Evolutionary conservation across 2,113 vertebrate species (phyloP).

Genomic region (Muntiacus muntjak): DNA sequence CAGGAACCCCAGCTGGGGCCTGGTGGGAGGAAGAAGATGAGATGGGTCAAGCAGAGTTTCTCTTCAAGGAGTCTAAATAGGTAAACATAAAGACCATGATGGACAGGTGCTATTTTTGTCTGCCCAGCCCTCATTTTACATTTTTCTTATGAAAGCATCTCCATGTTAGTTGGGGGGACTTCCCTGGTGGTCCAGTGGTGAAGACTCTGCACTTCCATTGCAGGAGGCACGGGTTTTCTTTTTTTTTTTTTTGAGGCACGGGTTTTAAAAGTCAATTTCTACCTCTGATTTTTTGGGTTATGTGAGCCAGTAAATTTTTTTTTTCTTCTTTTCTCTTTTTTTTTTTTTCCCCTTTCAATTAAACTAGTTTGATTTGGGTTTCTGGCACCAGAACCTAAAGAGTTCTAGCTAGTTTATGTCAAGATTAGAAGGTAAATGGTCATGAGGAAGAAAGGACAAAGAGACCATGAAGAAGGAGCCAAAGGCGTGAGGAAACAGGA

Average conservation of each 20-base stretch:
- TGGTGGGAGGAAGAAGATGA: background rate
- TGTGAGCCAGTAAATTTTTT: background rate
- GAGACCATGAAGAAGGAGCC: background rate
- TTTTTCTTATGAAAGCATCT: background rate
- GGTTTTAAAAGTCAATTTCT: background rate
- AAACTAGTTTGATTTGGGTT: background rate
- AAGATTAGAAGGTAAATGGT: background rate
- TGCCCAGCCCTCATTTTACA: background rate
- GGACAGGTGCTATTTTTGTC: background rate
- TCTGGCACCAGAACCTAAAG: background rate
- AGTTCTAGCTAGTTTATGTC: background rate
- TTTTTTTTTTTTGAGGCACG: background rate
- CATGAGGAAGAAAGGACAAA: background rate
- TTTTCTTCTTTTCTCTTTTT: background rate
- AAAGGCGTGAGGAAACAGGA: background rate
- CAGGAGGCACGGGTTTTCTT: background rate
- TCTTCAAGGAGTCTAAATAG: background rate
- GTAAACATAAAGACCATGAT: background rate
- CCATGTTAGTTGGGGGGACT: background rate
- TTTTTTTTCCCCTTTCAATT: background rate
- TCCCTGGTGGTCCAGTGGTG: background rate
- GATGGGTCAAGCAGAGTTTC: background rate
- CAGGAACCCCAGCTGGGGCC: background rate
- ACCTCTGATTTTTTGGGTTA: background rate
- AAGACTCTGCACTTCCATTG: background rate